Evolutionary conservation across 2,113 vertebrate species (phyloP).

Genomic region (Pampusana beccarii): DNA sequence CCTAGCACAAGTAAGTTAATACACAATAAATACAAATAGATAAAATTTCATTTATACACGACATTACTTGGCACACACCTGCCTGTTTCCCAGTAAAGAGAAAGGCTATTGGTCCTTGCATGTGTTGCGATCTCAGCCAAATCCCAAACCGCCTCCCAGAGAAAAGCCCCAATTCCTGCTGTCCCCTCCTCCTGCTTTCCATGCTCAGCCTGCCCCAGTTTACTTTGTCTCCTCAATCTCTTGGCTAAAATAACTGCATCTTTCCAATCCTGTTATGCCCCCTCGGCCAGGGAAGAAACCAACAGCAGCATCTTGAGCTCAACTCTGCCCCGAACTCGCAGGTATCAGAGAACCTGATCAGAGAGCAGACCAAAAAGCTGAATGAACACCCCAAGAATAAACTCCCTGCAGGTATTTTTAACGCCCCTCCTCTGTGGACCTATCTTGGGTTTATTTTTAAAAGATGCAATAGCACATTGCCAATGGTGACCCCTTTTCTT

Average conservation of each 20-base stretch:
- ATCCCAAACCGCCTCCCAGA: not conserved
- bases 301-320: not conserved
- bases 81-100: not conserved
- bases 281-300: not conserved
- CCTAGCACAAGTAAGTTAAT: not conserved
- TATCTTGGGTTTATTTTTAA: not conserved
- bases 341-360: not conserved
- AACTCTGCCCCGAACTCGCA: accelerated
- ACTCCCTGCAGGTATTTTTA: not conserved
- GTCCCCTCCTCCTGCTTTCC: not conserved
- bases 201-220: not conserved
- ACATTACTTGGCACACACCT: not conserved
- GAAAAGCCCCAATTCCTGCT: not conserved
- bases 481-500: not conserved
- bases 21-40: not conserved
- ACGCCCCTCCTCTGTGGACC: not conserved
- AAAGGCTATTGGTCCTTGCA: not conserved
- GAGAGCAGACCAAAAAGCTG: not conserved
- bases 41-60: not conserved
- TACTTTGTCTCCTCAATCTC: not conserved
- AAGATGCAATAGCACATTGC: not conserved
- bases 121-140: not conserved
- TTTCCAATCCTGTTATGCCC: not conserved
- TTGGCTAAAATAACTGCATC: not conserved
- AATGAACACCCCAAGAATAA: not conserved